Evolutionary conservation across 1,140 invertebrate species (phyloP).

Genomic region (Euglossa dilemma): DNA sequence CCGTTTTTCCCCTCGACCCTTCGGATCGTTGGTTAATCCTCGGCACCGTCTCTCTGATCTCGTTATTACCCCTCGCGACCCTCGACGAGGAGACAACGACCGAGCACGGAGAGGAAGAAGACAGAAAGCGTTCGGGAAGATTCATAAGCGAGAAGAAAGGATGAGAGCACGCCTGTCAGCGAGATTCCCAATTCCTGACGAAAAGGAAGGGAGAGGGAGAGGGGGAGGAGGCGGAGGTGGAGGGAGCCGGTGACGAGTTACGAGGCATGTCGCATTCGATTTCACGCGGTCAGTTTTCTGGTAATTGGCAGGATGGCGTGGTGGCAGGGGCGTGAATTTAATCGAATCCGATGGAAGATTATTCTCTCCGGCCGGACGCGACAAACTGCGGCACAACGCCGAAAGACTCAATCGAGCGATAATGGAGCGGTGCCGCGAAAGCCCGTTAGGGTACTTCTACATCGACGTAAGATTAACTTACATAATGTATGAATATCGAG

Average conservation of each 20-base stretch:
- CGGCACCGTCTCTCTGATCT: not conserved
- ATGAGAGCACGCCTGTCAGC: constrained; percentile 6
- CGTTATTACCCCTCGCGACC: not conserved
- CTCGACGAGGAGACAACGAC: too few species aligned
- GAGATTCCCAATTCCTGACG: constrained; percentile 32
- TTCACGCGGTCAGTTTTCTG: constrained; percentile 48
- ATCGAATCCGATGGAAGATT: constrained; percentile 42
- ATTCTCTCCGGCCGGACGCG: constrained; percentile 11
- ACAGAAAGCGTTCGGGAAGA: too few species aligned
- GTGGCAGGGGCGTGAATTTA: constrained; percentile 20
- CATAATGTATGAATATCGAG: constrained; percentile 56
- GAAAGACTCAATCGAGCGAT: constrained; percentile 48
- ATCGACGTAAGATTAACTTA: constrained; percentile 49
- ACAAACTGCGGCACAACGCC: constrained; percentile 22
- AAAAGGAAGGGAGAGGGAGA: not conserved
- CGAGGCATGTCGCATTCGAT: constrained; percentile 50
- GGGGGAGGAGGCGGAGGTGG: not conserved
- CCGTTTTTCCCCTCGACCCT: too few species aligned
- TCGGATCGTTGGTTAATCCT: too few species aligned
- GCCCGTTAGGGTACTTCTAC: constrained; percentile 44
- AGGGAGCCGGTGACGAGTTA: not conserved
- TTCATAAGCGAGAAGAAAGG: constrained; percentile 3
- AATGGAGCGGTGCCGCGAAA: constrained; percentile 40
- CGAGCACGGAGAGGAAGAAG: too few species aligned
- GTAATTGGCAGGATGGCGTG: constrained; percentile 36